A percentile compares a stretch with the other conserved stretches of the same genome.
Conservation (phyloP, 2,888 invertebrate species). For the Eulithis testata region DNA sequence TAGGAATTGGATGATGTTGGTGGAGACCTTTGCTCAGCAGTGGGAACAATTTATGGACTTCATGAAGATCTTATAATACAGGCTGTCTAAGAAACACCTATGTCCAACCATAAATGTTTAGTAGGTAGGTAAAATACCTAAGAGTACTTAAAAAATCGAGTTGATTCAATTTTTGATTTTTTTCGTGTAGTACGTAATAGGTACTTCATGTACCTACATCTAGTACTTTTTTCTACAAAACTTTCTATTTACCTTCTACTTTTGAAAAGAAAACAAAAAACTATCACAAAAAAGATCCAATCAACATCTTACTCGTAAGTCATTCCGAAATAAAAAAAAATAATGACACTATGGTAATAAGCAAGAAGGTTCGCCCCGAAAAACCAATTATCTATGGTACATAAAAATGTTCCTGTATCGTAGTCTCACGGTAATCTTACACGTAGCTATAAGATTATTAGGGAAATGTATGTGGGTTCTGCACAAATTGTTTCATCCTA, state of each 20-base stretch:
- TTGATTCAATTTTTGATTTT: too few species aligned
- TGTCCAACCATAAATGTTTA: too few species aligned
- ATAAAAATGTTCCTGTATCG: slow-evolving; percentile 33
- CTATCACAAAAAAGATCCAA: slow-evolving; percentile 30
- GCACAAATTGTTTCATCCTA: slow-evolving; percentile 14
- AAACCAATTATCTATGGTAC: slow-evolving; percentile 47
- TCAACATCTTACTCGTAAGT: slow-evolving; percentile 42
- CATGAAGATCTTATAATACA: too few species aligned
- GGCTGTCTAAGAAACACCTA: too few species aligned
- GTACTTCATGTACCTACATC: too few species aligned
- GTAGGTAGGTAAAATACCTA: too few species aligned
- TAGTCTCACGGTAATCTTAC: slow-evolving; percentile 37
- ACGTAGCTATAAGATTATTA: slow-evolving; percentile 13
- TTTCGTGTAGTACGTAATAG: too few species aligned
- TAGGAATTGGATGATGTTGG: too few species aligned
- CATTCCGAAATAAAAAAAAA: slow-evolving; percentile 31
- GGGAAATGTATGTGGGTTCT: slow-evolving; percentile 27
- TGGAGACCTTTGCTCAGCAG: too few species aligned
- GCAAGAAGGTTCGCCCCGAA: slow-evolving; percentile 35
- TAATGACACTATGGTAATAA: slow-evolving; percentile 41
- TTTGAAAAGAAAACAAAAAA: slow-evolving; percentile 8
- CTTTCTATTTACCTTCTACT: background rate
- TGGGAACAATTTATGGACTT: too few species aligned
- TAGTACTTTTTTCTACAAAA: too few species aligned
- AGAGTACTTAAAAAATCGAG: too few species aligned